Evolutionary conservation across 2,888 invertebrate genomes (phyloP).

Genomic region (Brachylomia viminalis): DNA sequence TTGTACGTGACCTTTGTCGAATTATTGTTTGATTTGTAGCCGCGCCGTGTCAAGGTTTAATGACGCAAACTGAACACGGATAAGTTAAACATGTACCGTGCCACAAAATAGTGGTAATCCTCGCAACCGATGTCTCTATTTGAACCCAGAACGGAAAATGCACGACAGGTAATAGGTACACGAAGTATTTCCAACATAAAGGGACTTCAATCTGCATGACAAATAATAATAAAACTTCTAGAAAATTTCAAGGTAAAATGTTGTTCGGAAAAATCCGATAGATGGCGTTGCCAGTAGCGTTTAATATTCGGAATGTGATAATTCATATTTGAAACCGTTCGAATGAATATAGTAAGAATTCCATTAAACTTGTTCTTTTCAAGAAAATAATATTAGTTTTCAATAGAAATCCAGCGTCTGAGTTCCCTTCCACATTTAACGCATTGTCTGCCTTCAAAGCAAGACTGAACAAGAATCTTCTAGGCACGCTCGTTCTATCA

Average conservation of each 20-base stretch:
- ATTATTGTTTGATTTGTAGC: neutral
- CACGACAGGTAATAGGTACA: neutral
- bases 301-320: neutral
- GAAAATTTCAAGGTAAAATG: constrained; percentile 29
- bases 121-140: neutral
- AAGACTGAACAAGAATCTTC: neutral
- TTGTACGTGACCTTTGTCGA: neutral
- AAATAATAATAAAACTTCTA: neutral
- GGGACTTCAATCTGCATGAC: neutral
- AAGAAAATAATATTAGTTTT: neutral
- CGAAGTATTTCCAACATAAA: neutral
- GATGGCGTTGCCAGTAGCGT: constrained; percentile 47
- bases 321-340: neutral
- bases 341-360: neutral
- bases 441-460: neutral
- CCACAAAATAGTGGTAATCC: neutral
- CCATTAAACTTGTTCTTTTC: neutral
- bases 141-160: neutral
- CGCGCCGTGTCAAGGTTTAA: neutral
- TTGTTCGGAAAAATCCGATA: constrained; percentile 17
- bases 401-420: neutral
- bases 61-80: neutral
- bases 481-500: neutral
- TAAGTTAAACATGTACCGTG: neutral
- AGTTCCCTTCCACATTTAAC: neutral